Conservation (phyloP, 2,113 vertebrate species). For the Podarcis muralis region DNA sequence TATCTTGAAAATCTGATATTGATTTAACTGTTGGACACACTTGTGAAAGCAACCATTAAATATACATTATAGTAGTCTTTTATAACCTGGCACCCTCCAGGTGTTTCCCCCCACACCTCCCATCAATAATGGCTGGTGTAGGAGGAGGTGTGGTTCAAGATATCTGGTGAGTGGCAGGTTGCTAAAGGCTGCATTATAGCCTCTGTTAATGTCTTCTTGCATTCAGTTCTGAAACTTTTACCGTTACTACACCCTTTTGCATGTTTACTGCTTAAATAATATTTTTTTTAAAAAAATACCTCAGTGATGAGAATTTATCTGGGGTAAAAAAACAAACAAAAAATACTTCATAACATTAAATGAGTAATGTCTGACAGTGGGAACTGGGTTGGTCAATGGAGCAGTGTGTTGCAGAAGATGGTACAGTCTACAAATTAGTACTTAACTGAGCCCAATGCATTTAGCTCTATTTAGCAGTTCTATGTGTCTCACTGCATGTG, state of each 20-base stretch:
- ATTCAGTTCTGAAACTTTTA: constrained; percentile 17
- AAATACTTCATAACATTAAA: neutral
- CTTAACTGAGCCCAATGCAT: neutral
- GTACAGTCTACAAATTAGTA: neutral
- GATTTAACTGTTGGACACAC: neutral
- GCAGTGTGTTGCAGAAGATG: neutral
- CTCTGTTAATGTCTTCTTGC: constrained; percentile 19
- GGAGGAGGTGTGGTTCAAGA: too few relatives aligned
- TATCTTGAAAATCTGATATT: constrained; percentile 4
- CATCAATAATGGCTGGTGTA: too few relatives aligned
- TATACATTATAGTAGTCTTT: neutral
- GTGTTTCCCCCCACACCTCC: too few relatives aligned
- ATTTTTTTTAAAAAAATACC: constrained; percentile 21
- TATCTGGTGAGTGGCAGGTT: too few relatives aligned
- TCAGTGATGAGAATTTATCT: constrained; percentile 28
- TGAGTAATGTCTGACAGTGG: neutral
- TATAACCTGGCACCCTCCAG: too few relatives aligned
- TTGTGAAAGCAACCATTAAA: neutral
- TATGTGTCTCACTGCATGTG: too few relatives aligned
- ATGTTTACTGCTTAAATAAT: constrained; percentile 36
- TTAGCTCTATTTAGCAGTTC: neutral
- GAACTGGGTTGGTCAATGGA: neutral
- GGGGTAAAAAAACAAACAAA: neutral
- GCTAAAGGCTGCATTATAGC: neutral
- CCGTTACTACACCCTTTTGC: constrained; percentile 9